Percentiles rank a stretch among this genome's conserved stretches.
These are phyloP conservation scores for Calyptommatus sinebrachiatus DNA, from an alignment of 2,113 vertebrate species.

Conservation along the genomic window DNA sequence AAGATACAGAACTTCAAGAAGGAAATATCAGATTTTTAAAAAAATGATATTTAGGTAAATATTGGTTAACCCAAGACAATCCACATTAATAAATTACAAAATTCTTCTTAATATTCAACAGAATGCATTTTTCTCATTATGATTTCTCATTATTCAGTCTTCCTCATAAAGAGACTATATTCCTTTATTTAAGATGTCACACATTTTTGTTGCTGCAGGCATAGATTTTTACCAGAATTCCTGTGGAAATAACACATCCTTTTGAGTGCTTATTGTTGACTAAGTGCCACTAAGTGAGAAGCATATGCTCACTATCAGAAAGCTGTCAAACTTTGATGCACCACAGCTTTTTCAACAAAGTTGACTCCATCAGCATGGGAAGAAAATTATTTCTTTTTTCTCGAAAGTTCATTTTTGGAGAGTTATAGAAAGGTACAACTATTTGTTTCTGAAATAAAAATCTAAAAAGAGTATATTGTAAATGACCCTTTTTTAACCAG, in stretches of 20 bases:
- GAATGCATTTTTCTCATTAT: background rate
- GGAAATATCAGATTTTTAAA: constrained; percentile 17
- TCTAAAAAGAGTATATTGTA: background rate
- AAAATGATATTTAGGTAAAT: background rate
- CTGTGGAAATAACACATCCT: background rate
- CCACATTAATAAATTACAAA: no score
- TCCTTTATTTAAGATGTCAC: background rate
- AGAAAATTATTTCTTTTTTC: background rate
- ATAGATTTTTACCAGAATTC: background rate
- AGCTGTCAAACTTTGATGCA: background rate
- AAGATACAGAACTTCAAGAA: background rate
- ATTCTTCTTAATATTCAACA: background rate
- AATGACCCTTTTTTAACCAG: background rate
- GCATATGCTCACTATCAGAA: fast-evolving
- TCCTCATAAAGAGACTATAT: constrained; percentile 4
- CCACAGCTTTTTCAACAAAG: background rate
- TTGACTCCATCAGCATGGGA: background rate
- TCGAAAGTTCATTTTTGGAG: background rate
- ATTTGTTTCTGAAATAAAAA: background rate
- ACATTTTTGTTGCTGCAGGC: background rate
- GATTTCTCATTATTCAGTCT: constrained; percentile 9
- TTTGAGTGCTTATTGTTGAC: constrained; percentile 3
- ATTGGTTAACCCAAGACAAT: fast-evolving
- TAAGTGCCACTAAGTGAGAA: background rate
- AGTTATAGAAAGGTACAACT: background rate